Base-by-base conservation (phyloP, 2,797 vertebrate genomes). In the Psittacula echo region DNA sequence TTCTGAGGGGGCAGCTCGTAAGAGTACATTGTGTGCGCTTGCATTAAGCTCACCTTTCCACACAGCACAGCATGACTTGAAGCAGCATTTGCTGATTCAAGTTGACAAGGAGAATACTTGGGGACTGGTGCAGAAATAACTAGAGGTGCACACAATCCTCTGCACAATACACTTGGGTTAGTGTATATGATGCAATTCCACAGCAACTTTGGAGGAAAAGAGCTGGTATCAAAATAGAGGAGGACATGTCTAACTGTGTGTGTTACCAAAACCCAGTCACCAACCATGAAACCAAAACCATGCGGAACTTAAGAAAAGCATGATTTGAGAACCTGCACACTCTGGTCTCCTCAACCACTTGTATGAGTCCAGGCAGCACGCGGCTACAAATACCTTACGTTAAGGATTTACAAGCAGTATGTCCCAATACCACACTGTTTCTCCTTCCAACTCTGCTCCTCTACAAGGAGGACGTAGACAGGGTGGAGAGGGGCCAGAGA, bases 71-170 rank as follows among this genome's bases (percentile, higher is more conserved):
- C 14, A 1, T 3, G 1, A 66, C n/a, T 41, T 51, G 47, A 72
- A 53, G 2, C 41, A 72, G 64, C 34, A 3, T 54, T 7, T 10
- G 23, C 75, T 85, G 89, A 94, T 84, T 37, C 3, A 13, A 81
- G 71, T 18, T 88, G 88, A 87, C 90, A 87, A 26, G 65, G 30
- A 93, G 72, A 89, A 66, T 27, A 94, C 58, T 72, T 74, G 87
- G 85, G 78, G 88, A 96, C 73, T 11, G 64, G 12, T 61, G 72
- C 3, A 78, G 50, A 85, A 79, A 85, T 54, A 96, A 75, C 48
- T 10, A 5, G 44, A 78, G 65, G 29, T 15, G 27, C 42, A 65
- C 60, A 47, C 27, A 54, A 41, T 30, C 61, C 60, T 77, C 47
- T 39, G 10, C 79, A 48, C 47, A 37, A 30, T 7, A 71, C 48